Evolutionary conservation across 1,140 invertebrate genomes (phyloP), one percentile per base, ranked within the genome.

Genomic region (Atta colombica): DNA sequence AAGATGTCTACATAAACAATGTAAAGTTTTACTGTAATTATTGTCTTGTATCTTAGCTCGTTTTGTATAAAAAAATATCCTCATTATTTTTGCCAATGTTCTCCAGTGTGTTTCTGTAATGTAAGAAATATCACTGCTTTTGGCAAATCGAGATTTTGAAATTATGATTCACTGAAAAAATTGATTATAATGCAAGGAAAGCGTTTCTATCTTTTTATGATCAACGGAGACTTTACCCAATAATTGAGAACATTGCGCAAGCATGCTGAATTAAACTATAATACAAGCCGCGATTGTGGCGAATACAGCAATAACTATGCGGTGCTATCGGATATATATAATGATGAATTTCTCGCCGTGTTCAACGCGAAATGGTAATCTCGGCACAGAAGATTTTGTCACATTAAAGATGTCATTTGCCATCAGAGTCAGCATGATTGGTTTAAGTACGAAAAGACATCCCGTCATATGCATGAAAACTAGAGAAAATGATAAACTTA

Each of bases 201-300:
- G 18, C 18, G 7, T 39, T 0, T 39, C 39, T 8, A 66, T 66
- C n/a, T 68, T 68, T 45, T 45, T 10, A 45, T 45, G 8, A 45
- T 21, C 0, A 21, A 58, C 2, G 5, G 10, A 21, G 8, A 68
- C 45, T 16, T 81, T 69, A 81, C 77, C 63, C 77, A 3, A 81
- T 55, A 81, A 69, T 55, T 1, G 77, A 35, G 2, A 80, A 80
- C 63, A 80, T 80, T 68, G 61, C 63, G 7, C 63, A 80, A 12
- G 45, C 77, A 35, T 66, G 63, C 7, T 80, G 77, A 14, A 80
- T 68, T 6, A 55, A 12, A 25, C n/a, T 51, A 39, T 53, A 80
- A 14, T 80, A 80, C 8, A 80, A 68, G 7, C 18, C 31, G 63
- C 45, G 28, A 53, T 1, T 53, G 45, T 53, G 2, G 25, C 16